Percentiles rank a stretch among this genome's conserved stretches.
Conservation (phyloP, 2,797 vertebrate genomes). For the Darevskia nairensis region DNA sequence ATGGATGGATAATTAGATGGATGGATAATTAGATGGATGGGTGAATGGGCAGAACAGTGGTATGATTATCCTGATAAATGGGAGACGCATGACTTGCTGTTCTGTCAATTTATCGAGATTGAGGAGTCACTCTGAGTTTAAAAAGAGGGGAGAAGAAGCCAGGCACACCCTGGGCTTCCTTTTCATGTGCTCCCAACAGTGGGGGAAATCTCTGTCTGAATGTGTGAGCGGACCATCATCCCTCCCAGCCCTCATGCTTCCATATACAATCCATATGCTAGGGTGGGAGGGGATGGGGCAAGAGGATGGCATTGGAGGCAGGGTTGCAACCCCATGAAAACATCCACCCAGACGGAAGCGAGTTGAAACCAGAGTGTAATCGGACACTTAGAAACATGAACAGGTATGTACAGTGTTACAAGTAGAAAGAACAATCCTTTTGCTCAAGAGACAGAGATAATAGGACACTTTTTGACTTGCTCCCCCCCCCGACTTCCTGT, state of each 20-base stretch:
- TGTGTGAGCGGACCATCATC: background rate
- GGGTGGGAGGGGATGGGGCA: background rate
- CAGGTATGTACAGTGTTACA: slow-evolving; percentile 68
- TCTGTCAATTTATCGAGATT: slow-evolving; percentile 27
- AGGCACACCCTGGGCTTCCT: background rate
- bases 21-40: slow-evolving; percentile 54
- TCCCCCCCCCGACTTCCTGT: slow-evolving; percentile 37
- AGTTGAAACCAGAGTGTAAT: slow-evolving; percentile 32
- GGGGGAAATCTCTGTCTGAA: slow-evolving; percentile 3
- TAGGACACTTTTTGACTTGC: slow-evolving; percentile 43
- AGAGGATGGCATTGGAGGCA: background rate
- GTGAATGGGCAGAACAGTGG: slow-evolving; percentile 32
- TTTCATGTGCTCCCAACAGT: slow-evolving; percentile 1
- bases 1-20: slow-evolving; percentile 47
- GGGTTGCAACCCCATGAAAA: background rate
- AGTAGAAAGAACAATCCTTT: slow-evolving; percentile 57
- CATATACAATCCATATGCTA: background rate
- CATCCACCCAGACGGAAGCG: slow-evolving; percentile 39
- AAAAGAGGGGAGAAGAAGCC: background rate
- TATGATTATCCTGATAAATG: slow-evolving; percentile 46
- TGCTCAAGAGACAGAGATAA: slow-evolving; percentile 60
- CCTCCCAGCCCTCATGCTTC: background rate
- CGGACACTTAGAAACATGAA: slow-evolving; percentile 41
- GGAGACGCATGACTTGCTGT: slow-evolving; percentile 49
- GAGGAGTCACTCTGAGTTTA: slow-evolving; percentile 8